Evolutionary conservation across 2,797 vertebrate species (phyloP), one percentile per base, ranked within the genome.

Genomic region (Spizella passerina): DNA sequence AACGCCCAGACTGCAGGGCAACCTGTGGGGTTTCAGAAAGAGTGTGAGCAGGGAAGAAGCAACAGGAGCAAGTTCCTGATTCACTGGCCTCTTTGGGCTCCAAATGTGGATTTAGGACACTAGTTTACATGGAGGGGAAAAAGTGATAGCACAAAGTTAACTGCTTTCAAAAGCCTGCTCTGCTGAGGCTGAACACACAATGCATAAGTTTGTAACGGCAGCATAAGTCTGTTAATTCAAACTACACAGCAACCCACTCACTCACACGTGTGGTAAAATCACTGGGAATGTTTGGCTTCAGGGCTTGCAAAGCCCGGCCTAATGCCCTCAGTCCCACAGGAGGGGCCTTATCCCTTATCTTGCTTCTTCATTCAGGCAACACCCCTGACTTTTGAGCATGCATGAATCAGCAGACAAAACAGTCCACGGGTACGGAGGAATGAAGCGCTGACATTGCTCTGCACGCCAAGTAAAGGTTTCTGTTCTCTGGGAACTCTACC

Each of bases 141-240:
- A 88, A 69, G 39, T 47, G 4, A 9, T 49, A 94, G 12, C 46
- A 65, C 30, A 63, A 78, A 10, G 5, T 29, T 82, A 68, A 82
- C 15, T 46, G 23, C 39, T 87, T 87, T 59, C 30, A 85, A 85
- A 93, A 89, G 47, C 49, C 34, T 71, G 36, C n/a, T 77, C 52
- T 60, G 68, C 44, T 68, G 46, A 80, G 39, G 34, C 47, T 32
- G n/a, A 78, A 75, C 24, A 46, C 13, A 16, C 11, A 21, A 0
- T 50, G 21, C 12, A 4, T 39, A 71, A 39, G 26, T 70, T 68
- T 2, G 1, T 19, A 36, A 72, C 2, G 20, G 43, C 12, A 20
- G 39, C 1, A 0, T 15, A 41, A 4, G 1, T 38, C 47, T 84
- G 21, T 23, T 82, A 12, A 38, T 84, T 90, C 71, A 77, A 39